Evolutionary conservation across 2,888 invertebrate genomes (phyloP), one percentile per base, ranked within the genome.

Genomic region (Pammene aurita): DNA sequence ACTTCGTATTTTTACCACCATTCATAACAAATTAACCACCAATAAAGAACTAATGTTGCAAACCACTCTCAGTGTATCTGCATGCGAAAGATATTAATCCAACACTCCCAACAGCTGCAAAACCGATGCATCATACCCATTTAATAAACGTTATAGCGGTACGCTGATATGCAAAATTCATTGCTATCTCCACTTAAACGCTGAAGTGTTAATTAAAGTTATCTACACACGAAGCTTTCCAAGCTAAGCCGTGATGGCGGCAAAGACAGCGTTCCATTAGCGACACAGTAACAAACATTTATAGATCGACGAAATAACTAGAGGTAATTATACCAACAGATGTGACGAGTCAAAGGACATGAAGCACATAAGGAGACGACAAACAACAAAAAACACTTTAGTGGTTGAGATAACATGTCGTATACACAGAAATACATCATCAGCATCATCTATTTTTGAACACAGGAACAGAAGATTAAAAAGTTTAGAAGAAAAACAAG

Each of bases 201-300:
- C 70, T 81, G 78, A 82, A 85, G 84, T 82, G 84, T 85, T 87
- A 87, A 88, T 87, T 86, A 85, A 82, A 84, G 77, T 80, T 83
- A 82, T 81, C 83, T 78, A 79, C 78, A 65, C 46, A 54, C 64
- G 34, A 85, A 81, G 81, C 80, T 77, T 72, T 73, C 74, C 75
- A 73, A 76, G 83, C 78, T 75, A 79, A 82, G 78, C 79, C 76
- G 74, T 60, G 26, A 46, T 34, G 46, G 65, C 11, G 38, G 26
- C 14, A 54, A 54, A 54, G 46, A 35, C 69, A 55, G 41, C 55
- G 52, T 66, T 65, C 41, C 88, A 87, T 87, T 87, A 89, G 84
- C 81, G 80, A 81, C 82, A 78, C 79, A 84, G 87, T 16, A 89
- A 87, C 85, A 89, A 86, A 66, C 63, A 48, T 60, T 60, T 69